Conservation (phyloP, 2,797 vertebrate species). For the Netta rufina region DNA sequence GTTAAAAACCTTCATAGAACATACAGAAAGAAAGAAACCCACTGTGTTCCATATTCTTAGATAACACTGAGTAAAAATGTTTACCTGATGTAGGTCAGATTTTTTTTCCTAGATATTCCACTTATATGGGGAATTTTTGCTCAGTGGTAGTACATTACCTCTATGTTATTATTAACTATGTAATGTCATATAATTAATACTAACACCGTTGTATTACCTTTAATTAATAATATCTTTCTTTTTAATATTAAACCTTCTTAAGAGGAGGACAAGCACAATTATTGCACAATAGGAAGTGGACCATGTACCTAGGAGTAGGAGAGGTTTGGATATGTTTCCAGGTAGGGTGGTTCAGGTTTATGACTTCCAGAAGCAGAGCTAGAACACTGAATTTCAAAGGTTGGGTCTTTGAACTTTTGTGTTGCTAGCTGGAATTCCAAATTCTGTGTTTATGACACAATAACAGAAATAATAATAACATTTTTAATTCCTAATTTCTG, state of each 20-base stretch:
- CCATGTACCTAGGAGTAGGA: neutral
- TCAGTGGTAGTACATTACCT: neutral
- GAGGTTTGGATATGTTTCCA: neutral
- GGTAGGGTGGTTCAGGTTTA: neutral
- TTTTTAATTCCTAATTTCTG: conserved; percentile 1
- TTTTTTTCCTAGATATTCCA: neutral
- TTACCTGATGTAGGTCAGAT: neutral
- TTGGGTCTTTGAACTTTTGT: neutral
- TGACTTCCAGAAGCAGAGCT: neutral
- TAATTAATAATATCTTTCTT: neutral
- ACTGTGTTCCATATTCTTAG: neutral
- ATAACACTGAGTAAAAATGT: neutral
- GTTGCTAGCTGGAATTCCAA: neutral
- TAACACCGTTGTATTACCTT: neutral
- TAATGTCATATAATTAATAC: neutral
- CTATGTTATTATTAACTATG: neutral
- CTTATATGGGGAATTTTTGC: neutral
- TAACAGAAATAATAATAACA: neutral
- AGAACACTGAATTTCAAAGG: neutral
- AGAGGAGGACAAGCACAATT: neutral
- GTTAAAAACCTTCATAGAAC: neutral
- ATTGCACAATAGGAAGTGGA: neutral
- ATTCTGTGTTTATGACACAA: neutral
- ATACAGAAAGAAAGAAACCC: neutral
- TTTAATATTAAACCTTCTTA: neutral